These are phyloP conservation scores for Copsychus sechellarum DNA, from an alignment of 2,113 vertebrate genomes.

Conservation along the genomic window DNA sequence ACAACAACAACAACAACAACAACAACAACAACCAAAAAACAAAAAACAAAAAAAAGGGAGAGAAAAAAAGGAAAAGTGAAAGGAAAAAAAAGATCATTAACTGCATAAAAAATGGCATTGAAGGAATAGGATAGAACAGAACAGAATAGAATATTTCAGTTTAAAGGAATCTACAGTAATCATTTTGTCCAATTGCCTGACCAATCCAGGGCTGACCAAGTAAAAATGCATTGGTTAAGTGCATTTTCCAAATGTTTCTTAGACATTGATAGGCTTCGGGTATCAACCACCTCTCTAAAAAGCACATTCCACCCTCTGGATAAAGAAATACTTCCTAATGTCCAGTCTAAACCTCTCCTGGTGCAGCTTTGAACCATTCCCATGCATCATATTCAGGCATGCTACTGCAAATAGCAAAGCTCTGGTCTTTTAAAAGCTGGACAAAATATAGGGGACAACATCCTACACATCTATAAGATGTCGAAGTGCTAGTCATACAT, in stretches of 20 bases:
- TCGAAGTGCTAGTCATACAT: neutral
- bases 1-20: no score
- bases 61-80: fast-evolving
- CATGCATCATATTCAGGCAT: neutral
- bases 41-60: fast-evolving
- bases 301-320: neutral
- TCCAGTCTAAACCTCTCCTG: neutral
- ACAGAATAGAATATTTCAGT: neutral
- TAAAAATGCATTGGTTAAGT: neutral
- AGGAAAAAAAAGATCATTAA: fast-evolving
- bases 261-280: neutral
- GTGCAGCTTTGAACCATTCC: neutral
- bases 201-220: neutral
- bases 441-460: neutral
- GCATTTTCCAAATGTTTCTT: neutral
- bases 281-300: neutral
- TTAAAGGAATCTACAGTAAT: neutral
- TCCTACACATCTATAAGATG: neutral
- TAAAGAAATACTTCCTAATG: neutral
- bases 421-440: neutral
- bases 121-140: neutral
- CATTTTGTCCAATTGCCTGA: neutral
- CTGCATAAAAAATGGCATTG: neutral
- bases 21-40: no score
- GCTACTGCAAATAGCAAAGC: neutral